A percentile compares a stretch with the other conserved stretches of the same genome.
Evolutionary conservation across 2,113 vertebrate species (phyloP).

Genomic region (Planiliza haematocheilus): DNA sequence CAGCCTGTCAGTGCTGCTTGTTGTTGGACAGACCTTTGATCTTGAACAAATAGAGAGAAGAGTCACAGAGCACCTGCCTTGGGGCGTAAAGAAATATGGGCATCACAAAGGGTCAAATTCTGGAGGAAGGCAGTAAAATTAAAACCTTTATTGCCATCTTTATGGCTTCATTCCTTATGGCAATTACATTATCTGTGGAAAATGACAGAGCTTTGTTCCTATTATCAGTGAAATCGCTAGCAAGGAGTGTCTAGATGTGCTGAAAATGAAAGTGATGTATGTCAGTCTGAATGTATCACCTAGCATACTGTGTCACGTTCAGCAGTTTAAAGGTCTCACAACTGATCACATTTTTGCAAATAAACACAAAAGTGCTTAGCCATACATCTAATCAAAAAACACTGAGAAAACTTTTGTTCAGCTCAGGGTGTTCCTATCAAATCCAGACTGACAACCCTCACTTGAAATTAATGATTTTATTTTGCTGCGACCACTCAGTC

Average conservation of each 20-base stretch:
- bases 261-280: constrained; percentile 61
- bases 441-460: constrained; percentile 71
- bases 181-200: constrained; percentile 74
- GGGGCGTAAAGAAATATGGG: constrained; percentile 62
- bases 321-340: constrained; percentile 5
- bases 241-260: constrained; percentile 60
- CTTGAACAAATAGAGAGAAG: constrained; percentile 71
- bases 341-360: constrained; percentile 22
- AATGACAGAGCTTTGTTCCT: constrained; percentile 71
- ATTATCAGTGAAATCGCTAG: constrained; percentile 65
- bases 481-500: constrained; percentile 71
- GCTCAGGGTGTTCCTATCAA: constrained; percentile 57
- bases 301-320: background rate
- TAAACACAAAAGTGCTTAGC: constrained; percentile 27
- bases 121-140: constrained; percentile 72
- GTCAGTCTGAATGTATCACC: constrained; percentile 42
- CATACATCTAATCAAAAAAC: constrained; percentile 1
- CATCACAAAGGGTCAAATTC: constrained; percentile 68
- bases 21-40: constrained; percentile 76
- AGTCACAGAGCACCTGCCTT: constrained; percentile 62
- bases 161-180: constrained; percentile 73
- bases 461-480: constrained; percentile 74
- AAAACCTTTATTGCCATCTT: constrained; percentile 75
- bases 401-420: constrained; percentile 3
- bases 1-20: constrained; percentile 64